Conservation (phyloP, 2,113 vertebrate genomes). For the Neodon shergylaensis region DNA sequence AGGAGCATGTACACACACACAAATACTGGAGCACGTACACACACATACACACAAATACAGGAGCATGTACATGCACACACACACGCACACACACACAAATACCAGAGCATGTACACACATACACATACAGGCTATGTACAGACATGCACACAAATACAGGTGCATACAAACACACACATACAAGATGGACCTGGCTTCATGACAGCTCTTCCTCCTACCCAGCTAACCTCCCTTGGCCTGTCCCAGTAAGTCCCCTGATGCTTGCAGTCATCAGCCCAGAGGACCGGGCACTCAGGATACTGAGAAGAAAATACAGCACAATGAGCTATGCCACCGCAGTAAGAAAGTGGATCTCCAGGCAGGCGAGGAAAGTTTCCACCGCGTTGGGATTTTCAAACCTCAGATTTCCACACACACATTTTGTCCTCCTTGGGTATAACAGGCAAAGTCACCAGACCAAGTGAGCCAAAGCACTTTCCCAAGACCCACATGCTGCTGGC, state of each 20-base stretch:
- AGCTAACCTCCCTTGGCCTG: fast-evolving
- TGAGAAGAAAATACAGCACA: fast-evolving
- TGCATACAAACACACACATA: not conserved
- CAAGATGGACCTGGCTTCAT: not conserved
- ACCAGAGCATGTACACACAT: not conserved
- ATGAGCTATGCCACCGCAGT: fast-evolving
- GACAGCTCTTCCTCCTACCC: not conserved
- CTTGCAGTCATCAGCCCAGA: not conserved
- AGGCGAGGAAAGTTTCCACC: fast-evolving
- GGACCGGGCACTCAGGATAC: fast-evolving
- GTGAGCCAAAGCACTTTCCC: not conserved
- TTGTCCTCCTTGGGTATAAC: not conserved
- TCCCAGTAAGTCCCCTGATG: fast-evolving
- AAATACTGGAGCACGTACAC: not conserved
- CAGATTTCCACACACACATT: fast-evolving
- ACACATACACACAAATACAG: not conserved
- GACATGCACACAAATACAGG: not conserved
- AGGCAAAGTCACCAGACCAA: fast-evolving
- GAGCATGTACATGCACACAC: not conserved
- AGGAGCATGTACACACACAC: not conserved
- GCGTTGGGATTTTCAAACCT: fast-evolving
- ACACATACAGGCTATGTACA: not conserved
- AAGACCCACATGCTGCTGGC: fast-evolving
- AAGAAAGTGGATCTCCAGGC: fast-evolving
- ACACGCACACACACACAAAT: not conserved